phyloP scores from a whole-genome alignment of 92 coral and sea anemone species.

The Actinostola sp. region DNA sequence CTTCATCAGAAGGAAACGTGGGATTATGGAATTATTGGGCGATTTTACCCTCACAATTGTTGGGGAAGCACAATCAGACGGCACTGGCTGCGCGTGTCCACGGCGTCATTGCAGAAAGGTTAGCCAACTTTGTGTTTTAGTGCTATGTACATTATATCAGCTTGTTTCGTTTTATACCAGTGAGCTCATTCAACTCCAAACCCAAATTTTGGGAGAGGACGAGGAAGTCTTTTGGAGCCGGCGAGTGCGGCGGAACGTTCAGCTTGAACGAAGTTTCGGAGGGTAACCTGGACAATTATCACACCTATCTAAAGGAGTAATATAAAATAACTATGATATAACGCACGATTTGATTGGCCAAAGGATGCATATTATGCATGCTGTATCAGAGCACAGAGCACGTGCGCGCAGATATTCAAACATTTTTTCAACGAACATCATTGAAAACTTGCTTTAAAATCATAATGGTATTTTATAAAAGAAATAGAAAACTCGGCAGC shows the following conservation, averaged over 20 bases:
- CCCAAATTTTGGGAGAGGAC: constrained; percentile 21
- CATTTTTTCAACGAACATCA: too few relatives aligned
- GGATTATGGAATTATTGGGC: not conserved
- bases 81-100: constrained; percentile 3
- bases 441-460: too few relatives aligned
- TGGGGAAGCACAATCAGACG: not conserved
- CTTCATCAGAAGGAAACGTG: not conserved
- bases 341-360: too few relatives aligned
- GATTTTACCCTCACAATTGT: constrained; percentile 7
- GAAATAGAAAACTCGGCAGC: too few relatives aligned
- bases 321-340: too few relatives aligned
- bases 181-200: constrained; percentile 28
- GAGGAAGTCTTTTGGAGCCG: constrained; percentile 29
- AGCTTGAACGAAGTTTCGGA: constrained; percentile 8
- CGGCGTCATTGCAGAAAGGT: not conserved
- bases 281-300: constrained; percentile 15
- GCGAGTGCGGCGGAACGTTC: constrained; percentile 47
- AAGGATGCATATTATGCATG: too few relatives aligned
- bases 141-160: not conserved
- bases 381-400: too few relatives aligned
- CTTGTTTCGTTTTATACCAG: not conserved
- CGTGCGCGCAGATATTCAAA: too few relatives aligned
- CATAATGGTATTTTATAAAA: too few relatives aligned
- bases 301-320: constrained; percentile 31
- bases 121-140: not conserved